Evolutionary conservation across 1,140 invertebrate species (phyloP), one percentile per base, ranked within the genome.

Genomic region (Hyles euphorbiae): DNA sequence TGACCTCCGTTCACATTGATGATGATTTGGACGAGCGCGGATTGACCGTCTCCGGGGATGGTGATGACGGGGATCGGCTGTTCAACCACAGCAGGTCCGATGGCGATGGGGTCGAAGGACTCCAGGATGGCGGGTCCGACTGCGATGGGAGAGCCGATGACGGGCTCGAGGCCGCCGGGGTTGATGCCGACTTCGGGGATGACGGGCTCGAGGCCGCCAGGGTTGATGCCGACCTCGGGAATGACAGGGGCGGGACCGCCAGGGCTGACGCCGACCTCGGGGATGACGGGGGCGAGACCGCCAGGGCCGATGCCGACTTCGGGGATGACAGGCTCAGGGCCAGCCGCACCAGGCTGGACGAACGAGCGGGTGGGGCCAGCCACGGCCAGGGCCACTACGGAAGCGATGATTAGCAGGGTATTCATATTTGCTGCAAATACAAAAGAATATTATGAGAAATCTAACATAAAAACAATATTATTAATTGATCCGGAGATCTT

Each of bases 361-460:
- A 65, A 11, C 51, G 44, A 53, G 52, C 56, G 56, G 11, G 53
- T 49, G 22, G 68, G 65, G 59, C 54, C 53, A 22, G 65, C 68
- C 2, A 71, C 60, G 47, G 68, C 68, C 59, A 67, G 49, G 46
- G 65, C 68, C 22, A 65, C 34, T 43, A 67, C 51, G 47, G 68
- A 53, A 48, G 64, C 61, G 56, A 63, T 33, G 34, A 67, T 56
- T 34, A 70, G 52, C 12, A 70, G 46, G 55, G 58, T 65, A 60
- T 65, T 70, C 68, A 70, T 70, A 12, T 56, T 67, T 53, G 53
- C 68, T 70, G 68, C 1, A 57, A 60, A 12, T 8, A 40, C 36
- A 40, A 40, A 40, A 40, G 4, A 40, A 22, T 22, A 22, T 22
- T 22, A 22, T 22, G 22, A 22, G 2, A 22, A 22, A 22, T 22